A percentile compares a stretch with the other conserved stretches of the same genome.
Evolutionary conservation across 2,113 vertebrate species (phyloP).

Genomic region (Tauraco erythrolophus): DNA sequence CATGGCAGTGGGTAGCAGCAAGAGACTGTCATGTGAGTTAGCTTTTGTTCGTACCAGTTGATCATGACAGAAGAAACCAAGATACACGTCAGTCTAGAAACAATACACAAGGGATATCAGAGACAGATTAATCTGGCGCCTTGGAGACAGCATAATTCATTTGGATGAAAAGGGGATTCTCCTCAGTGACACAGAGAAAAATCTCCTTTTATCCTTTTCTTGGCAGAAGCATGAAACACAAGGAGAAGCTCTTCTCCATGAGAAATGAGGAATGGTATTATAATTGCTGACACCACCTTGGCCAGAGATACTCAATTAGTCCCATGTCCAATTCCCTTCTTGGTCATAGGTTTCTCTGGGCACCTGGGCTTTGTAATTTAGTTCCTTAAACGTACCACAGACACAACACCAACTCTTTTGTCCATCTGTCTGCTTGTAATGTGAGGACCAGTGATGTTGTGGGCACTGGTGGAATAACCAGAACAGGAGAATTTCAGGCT

Average conservation of each 20-base stretch:
- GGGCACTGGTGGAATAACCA: not conserved
- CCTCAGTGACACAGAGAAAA: conserved; percentile 9
- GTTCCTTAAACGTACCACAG: not conserved
- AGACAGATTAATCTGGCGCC: conserved; percentile 60
- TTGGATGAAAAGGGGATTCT: conserved; percentile 44
- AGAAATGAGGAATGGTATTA: not conserved
- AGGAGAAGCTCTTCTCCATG: not conserved
- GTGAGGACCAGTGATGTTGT: not conserved
- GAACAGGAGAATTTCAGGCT: not conserved
- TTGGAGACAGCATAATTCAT: conserved; percentile 48
- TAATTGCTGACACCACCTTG: not conserved
- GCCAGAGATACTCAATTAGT: not conserved
- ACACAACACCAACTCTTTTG: not conserved
- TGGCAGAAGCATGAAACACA: not conserved
- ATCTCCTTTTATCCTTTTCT: conserved; percentile 17
- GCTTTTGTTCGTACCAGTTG: not conserved
- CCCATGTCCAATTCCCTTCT: not conserved
- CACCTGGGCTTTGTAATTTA: not conserved
- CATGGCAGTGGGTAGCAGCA: not conserved
- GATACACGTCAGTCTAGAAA: conserved; percentile 19
- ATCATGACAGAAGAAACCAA: not conserved
- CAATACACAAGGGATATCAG: not conserved
- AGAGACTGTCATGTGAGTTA: not conserved
- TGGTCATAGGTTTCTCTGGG: not conserved
- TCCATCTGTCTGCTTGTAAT: not conserved